Evolutionary conservation across 37 sponge, comb jelly and placozoan genomes (phyloP).

Genomic region (Amphimedon queenslandica): DNA sequence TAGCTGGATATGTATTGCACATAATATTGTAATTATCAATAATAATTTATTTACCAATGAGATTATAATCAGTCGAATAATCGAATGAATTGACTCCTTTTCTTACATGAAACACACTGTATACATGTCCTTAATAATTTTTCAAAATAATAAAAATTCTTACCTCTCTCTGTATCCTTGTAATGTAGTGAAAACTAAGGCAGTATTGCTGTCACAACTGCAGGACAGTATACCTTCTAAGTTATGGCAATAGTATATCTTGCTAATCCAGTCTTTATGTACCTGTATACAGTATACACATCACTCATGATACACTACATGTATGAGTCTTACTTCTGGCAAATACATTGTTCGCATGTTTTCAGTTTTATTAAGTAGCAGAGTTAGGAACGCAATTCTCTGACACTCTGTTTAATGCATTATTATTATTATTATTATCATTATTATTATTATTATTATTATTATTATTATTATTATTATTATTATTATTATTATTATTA

Average conservation of each 20-base stretch:
- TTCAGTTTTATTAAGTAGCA: slow-evolving; percentile 26
- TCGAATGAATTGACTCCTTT: slow-evolving; percentile 91
- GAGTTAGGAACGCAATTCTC: slow-evolving; percentile 28
- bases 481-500: too few relatives aligned
- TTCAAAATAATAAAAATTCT: not conserved
- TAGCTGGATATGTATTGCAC: slow-evolving; percentile 61
- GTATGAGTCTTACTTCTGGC: slow-evolving; percentile 20
- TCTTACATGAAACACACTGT: slow-evolving; percentile 49
- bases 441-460: too few relatives aligned
- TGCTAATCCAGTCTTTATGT: slow-evolving; percentile 84
- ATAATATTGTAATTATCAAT: too few relatives aligned
- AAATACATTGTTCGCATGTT: slow-evolving; percentile 16
- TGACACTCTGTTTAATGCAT: not conserved
- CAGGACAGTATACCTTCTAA: slow-evolving; percentile 72
- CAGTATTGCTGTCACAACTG: slow-evolving; percentile 61
- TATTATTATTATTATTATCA: too few relatives aligned
- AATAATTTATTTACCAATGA: slow-evolving; percentile 75
- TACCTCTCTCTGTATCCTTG: slow-evolving; percentile 30
- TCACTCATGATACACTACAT: too few relatives aligned
- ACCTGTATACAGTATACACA: slow-evolving; percentile 50
- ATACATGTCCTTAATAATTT: not conserved
- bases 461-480: too few relatives aligned
- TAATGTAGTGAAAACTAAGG: slow-evolving; percentile 57
- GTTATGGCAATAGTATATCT: slow-evolving; percentile 71
- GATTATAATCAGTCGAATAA: slow-evolving; percentile 76